Evolutionary conservation across 2,888 invertebrate species (phyloP).

Genomic region (Sclerodermus sp.): DNA sequence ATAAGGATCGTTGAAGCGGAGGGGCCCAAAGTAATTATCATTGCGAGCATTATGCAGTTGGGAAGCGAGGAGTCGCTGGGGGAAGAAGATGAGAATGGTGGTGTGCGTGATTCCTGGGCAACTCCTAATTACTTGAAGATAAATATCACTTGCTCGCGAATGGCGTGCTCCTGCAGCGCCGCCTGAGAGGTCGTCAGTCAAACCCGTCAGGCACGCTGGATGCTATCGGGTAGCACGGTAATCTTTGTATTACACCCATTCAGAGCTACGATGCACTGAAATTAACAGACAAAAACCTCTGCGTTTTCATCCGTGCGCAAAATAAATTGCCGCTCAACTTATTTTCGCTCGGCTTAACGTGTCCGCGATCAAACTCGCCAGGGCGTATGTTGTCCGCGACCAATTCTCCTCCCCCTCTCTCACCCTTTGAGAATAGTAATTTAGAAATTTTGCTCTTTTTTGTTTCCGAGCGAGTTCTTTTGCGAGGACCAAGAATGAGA

Average conservation of each 20-base stretch:
- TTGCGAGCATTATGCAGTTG: slow-evolving; percentile 27
- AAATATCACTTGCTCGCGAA: slow-evolving; percentile 49
- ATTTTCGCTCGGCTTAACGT: no score
- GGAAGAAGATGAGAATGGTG: slow-evolving; percentile 27
- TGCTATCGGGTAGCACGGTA: slow-evolving; percentile 40
- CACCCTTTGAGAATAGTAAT: no score
- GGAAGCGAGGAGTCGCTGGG: slow-evolving; percentile 17
- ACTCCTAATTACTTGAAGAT: slow-evolving; percentile 52
- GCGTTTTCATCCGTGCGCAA: not conserved
- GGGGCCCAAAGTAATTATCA: slow-evolving; percentile 36
- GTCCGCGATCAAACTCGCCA: no score
- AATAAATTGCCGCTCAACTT: not conserved
- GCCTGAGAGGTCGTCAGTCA: slow-evolving; percentile 49
- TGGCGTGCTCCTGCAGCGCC: slow-evolving; percentile 50
- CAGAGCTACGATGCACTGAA: slow-evolving; percentile 25
- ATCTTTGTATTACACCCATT: slow-evolving; percentile 35
- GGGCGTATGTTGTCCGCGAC: no score
- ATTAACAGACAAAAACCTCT: slow-evolving; percentile 15
- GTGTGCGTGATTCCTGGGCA: slow-evolving; percentile 42
- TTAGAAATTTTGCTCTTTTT: no score
- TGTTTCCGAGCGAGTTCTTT: no score
- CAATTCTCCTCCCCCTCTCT: no score
- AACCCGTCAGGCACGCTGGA: slow-evolving; percentile 40
- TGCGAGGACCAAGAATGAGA: no score
- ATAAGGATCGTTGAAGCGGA: not conserved